Conservation (phyloP, 2,888 invertebrate species). For the Dryobotodes eremita region DNA sequence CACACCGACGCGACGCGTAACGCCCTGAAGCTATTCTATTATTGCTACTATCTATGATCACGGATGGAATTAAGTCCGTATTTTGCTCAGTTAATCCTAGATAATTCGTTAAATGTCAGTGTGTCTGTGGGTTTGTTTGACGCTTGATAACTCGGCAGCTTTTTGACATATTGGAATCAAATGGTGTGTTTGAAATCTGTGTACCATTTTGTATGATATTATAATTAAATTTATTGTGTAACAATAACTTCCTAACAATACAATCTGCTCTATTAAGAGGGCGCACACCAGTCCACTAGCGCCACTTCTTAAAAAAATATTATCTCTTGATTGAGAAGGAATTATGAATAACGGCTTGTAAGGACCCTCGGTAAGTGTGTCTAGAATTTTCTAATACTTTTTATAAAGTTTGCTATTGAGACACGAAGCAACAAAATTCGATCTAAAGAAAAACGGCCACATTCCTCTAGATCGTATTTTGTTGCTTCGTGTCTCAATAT, state of each 20-base stretch:
- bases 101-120: slow-evolving; percentile 55
- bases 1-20: slow-evolving; percentile 73
- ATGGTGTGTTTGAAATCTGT: neutral
- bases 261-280: slow-evolving; percentile 14
- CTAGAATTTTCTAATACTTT: too few species aligned
- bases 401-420: too few species aligned
- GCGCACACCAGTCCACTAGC: too few species aligned
- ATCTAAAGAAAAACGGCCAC: too few species aligned
- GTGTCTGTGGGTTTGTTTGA: slow-evolving; percentile 34
- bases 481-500: too few species aligned
- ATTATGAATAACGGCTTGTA: too few species aligned
- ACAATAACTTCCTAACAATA: neutral
- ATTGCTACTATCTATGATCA: slow-evolving; percentile 57
- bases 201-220: neutral
- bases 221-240: neutral
- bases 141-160: slow-evolving; percentile 10
- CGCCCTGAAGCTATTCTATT: slow-evolving; percentile 61
- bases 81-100: slow-evolving; percentile 47
- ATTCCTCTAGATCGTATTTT: too few species aligned
- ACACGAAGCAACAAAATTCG: too few species aligned
- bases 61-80: slow-evolving; percentile 46
- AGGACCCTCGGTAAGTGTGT: too few species aligned
- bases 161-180: neutral
- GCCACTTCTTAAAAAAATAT: too few species aligned
- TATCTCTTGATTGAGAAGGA: too few species aligned